Percentiles rank a stretch among this genome's conserved stretches.
These are phyloP conservation scores for Phyllotreta cruciferae DNA, from an alignment of 2,888 invertebrate genomes.

Conservation along the genomic window DNA sequence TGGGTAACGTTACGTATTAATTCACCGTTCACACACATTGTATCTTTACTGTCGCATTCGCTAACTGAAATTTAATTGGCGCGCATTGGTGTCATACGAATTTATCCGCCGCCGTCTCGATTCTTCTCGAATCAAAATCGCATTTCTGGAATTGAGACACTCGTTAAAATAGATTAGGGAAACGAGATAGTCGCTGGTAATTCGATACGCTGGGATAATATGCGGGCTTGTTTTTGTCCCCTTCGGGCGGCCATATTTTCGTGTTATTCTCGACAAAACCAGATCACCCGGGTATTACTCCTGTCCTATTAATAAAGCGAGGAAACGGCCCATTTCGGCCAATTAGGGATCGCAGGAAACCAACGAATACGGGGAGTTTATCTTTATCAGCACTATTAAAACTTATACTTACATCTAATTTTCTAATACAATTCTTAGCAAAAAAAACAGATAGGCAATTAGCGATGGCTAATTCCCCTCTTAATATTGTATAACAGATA, in stretches of 20 bases:
- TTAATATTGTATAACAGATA: conserved; percentile 27
- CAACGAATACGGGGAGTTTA: no score
- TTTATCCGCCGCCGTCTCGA: neutral
- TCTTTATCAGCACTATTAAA: no score
- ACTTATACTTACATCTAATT: neutral
- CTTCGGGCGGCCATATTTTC: conserved; percentile 11
- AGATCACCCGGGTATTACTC: conserved; percentile 19
- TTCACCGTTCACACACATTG: conserved; percentile 1
- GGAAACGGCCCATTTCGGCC: conserved; percentile 29
- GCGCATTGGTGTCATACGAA: no score
- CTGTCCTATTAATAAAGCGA: conserved; percentile 27
- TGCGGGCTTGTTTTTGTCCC: conserved; percentile 19
- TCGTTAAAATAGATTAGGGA: conserved; percentile 9
- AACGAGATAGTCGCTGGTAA: neutral
- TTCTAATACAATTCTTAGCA: neutral
- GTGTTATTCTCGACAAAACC: conserved; percentile 6
- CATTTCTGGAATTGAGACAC: conserved; percentile 12
- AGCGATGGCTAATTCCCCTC: conserved; percentile 42
- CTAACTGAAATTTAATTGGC: no score
- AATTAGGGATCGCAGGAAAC: conserved; percentile 18
- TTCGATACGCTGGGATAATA: neutral
- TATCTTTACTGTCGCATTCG: no score
- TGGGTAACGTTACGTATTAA: neutral
- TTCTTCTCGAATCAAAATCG: conserved; percentile 10
- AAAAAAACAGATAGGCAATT: conserved; percentile 42